These are phyloP conservation scores for Drosophila funebris DNA, from an alignment of 1,140 invertebrate species.

Conservation along the genomic window DNA sequence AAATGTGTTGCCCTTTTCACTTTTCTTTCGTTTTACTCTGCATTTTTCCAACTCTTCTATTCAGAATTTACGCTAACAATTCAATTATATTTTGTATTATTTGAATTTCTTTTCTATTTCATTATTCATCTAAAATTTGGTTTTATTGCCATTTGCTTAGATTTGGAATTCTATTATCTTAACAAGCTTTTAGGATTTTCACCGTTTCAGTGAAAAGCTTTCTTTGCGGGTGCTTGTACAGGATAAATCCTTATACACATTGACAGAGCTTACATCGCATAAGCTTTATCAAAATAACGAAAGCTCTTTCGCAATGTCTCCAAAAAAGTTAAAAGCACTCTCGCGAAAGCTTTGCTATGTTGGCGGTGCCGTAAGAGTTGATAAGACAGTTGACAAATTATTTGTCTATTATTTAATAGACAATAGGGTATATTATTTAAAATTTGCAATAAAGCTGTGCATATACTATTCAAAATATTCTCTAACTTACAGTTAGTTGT, in stretches of 20 bases:
- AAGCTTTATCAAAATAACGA: constrained; percentile 2
- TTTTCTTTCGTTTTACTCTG: constrained; percentile 36
- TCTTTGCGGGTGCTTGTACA: neutral
- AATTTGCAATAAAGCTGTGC: too few relatives aligned
- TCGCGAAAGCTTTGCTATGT: neutral
- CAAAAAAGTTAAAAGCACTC: constrained; percentile 2
- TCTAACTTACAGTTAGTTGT: too few relatives aligned
- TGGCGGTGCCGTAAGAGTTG: constrained; percentile 10
- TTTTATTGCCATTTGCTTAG: neutral
- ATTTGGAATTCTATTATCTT: neutral
- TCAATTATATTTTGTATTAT: constrained; percentile 49
- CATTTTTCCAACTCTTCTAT: constrained; percentile 13
- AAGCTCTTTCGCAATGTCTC: neutral
- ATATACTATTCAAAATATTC: too few relatives aligned
- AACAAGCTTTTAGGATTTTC: neutral
- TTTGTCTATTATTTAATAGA: neutral
- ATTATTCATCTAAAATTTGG: constrained; percentile 3
- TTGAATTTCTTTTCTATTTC: neutral
- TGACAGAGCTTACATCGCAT: too few relatives aligned
- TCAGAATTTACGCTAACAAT: constrained; percentile 5
- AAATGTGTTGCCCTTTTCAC: constrained; percentile 50
- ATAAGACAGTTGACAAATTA: constrained; percentile 13
- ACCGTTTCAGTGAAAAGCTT: constrained; percentile 9
- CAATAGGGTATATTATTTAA: too few relatives aligned
- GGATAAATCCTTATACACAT: neutral